Conservation (phyloP, 2,113 vertebrate genomes). For the Psittacus erithacus region DNA sequence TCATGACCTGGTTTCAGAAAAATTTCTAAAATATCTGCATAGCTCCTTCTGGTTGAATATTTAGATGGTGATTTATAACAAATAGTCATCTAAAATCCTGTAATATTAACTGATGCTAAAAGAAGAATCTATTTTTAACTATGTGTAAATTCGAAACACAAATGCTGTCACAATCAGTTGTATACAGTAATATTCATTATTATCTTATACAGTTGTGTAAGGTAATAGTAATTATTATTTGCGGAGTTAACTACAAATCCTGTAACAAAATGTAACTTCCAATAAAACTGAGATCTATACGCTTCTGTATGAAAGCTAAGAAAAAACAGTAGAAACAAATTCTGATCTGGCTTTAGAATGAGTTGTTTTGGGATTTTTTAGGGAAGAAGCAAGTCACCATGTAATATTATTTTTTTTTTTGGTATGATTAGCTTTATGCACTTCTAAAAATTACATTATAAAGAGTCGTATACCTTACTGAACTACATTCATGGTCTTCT, state of each 20-base stretch:
- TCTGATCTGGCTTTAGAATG: background rate
- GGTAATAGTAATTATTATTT: background rate
- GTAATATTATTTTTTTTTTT: background rate
- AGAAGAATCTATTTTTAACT: background rate
- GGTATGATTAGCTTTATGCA: background rate
- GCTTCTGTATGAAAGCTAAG: background rate
- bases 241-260: background rate
- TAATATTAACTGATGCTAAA: background rate
- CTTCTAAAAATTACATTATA: background rate
- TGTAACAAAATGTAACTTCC: background rate
- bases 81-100: background rate
- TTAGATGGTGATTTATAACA: background rate
- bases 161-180: background rate
- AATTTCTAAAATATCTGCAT: background rate
- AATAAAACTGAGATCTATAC: background rate
- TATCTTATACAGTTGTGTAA: background rate
- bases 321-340: background rate
- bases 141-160: background rate
- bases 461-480: background rate
- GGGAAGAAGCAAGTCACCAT: background rate
- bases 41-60: background rate
- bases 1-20: background rate
- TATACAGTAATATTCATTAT: background rate
- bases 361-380: background rate
- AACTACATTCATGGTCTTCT: background rate